Conservation (phyloP, 2,797 vertebrate genomes). For the Poecilia velifera region DNA sequence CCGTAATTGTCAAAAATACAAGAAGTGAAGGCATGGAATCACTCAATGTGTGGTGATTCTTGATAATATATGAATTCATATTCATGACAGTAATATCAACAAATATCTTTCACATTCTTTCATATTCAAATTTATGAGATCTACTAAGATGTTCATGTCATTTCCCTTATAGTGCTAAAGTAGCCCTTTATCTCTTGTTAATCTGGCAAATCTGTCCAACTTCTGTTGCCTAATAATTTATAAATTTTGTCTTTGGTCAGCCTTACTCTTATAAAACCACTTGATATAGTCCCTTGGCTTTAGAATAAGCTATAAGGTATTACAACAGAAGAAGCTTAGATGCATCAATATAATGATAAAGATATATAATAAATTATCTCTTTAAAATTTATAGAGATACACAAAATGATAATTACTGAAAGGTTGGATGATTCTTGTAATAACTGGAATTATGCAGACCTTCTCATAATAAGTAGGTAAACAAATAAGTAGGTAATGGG, state of each 20-base stretch:
- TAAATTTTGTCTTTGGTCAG: constrained; percentile 75
- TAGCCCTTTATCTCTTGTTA: constrained; percentile 18
- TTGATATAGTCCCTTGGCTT: constrained; percentile 70
- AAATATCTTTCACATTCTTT: too few relatives aligned
- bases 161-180: constrained; percentile 6
- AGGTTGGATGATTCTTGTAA: neutral
- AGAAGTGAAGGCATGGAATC: too few relatives aligned
- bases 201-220: constrained; percentile 30
- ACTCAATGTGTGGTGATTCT: too few relatives aligned
- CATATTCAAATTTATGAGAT: too few relatives aligned
- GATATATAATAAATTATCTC: neutral
- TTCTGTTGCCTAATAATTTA: constrained; percentile 72
- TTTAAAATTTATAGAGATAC: neutral
- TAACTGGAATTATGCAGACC: neutral
- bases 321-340: neutral
- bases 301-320: constrained; percentile 52
- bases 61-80: too few relatives aligned
- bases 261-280: constrained; percentile 64
- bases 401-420: neutral
- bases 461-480: neutral
- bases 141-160: too few relatives aligned
- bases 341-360: neutral
- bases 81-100: too few relatives aligned
- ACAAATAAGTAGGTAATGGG: neutral
- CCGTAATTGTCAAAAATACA: too few relatives aligned